These are phyloP conservation scores for Muscicapa comitata DNA, from an alignment of 2,797 vertebrate species.

Conservation along the genomic window DNA sequence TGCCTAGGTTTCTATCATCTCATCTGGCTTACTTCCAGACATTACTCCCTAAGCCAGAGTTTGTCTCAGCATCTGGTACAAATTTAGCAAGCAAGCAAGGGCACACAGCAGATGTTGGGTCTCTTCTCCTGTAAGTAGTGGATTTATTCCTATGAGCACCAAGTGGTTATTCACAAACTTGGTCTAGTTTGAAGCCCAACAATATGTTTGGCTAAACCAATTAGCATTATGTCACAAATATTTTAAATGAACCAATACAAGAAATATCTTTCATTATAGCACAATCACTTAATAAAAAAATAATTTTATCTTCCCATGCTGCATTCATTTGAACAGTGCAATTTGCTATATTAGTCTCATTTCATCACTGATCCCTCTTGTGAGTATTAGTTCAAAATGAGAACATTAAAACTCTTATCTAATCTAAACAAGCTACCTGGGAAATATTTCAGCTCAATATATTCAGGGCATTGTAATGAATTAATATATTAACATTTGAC, in stretches of 20 bases:
- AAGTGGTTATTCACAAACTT: background rate
- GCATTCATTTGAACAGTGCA: background rate
- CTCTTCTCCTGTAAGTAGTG: background rate
- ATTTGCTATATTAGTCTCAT: background rate
- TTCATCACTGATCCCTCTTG: conserved; percentile 13
- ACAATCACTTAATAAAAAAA: background rate
- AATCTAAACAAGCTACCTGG: conserved; percentile 19
- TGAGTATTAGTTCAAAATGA: conserved; percentile 12
- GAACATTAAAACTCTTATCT: background rate
- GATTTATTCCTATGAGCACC: background rate
- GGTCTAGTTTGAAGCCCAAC: background rate
- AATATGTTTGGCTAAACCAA: background rate
- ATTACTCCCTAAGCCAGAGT: background rate
- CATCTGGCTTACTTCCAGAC: background rate
- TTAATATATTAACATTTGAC: background rate
- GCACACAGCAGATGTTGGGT: background rate
- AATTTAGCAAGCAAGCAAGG: background rate
- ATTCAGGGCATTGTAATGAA: background rate
- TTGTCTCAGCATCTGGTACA: conserved; percentile 22
- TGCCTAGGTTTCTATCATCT: background rate
- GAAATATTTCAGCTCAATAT: background rate
- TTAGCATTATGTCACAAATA: background rate
- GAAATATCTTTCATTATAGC: background rate
- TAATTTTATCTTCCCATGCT: background rate
- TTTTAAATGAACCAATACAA: background rate